Conservation (phyloP, 2,113 vertebrate genomes). For the Brienomyrus brachyistius region DNA sequence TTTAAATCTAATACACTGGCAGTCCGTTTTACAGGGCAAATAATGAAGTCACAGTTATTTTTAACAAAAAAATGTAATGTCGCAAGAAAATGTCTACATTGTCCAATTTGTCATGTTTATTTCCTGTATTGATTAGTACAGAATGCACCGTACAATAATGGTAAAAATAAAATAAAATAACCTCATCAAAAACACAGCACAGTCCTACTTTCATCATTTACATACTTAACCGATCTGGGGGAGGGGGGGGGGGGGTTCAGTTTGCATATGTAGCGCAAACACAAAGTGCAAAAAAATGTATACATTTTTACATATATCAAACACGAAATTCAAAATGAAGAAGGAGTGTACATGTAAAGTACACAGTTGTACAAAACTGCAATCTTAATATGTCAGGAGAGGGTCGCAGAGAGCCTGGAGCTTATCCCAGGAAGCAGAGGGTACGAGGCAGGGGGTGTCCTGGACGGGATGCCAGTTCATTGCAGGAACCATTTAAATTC, state of each 20-base stretch:
- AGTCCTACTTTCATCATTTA: neutral
- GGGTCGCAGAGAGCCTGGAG: neutral
- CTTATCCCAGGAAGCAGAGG: neutral
- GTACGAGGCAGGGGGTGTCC: neutral
- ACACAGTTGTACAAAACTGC: neutral
- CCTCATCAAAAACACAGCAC: neutral
- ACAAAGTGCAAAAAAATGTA: neutral
- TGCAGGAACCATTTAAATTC: neutral
- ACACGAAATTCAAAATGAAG: neutral
- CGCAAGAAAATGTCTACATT: conserved; percentile 39
- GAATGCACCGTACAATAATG: neutral
- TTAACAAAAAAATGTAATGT: neutral
- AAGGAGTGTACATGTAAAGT: neutral
- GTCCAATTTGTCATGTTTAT: conserved; percentile 43
- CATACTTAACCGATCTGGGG: neutral
- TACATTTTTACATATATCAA: neutral
- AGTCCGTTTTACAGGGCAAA: neutral
- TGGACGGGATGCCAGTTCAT: neutral
- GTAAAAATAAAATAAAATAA: neutral
- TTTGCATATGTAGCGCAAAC: neutral
- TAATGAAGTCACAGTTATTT: neutral
- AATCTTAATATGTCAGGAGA: neutral
- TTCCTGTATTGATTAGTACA: conserved; percentile 21
- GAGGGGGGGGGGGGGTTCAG: neutral
- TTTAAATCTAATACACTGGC: neutral